Conservation (phyloP, 2,113 vertebrate species). For the Mastomys natalensis region DNA sequence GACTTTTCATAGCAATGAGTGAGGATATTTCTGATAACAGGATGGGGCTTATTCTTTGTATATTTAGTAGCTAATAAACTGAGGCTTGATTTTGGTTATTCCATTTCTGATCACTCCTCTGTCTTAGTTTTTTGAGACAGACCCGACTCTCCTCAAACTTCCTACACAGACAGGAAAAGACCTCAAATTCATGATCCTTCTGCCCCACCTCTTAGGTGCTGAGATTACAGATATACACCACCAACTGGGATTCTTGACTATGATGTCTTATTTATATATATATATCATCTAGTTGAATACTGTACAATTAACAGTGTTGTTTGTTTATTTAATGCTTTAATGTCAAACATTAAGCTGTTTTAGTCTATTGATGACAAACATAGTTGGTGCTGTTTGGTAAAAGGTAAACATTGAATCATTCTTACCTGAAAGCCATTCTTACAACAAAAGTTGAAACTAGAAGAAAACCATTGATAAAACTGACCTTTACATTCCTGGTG, state of each 20-base stretch:
- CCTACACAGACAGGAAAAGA: too few relatives aligned
- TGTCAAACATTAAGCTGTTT: not conserved
- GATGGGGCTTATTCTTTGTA: not conserved
- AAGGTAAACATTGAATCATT: not conserved
- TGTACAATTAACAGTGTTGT: not conserved
- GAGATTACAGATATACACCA: not conserved
- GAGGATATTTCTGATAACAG: not conserved
- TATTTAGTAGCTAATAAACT: slow-evolving; percentile 50
- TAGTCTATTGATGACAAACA: not conserved
- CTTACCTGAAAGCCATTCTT: not conserved
- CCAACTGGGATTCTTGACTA: not conserved
- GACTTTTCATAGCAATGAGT: not conserved
- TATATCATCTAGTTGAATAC: slow-evolving; percentile 5
- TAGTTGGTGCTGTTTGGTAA: not conserved
- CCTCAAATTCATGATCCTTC: not conserved
- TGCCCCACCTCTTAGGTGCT: not conserved
- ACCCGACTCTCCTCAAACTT: not conserved
- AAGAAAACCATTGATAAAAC: not conserved
- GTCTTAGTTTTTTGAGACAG: not conserved
- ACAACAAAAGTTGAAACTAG: not conserved
- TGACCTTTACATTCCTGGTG: not conserved
- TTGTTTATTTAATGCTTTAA: not conserved
- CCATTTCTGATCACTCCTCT: not conserved
- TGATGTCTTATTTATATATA: not conserved
- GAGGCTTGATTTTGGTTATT: slow-evolving; percentile 6